Percentiles rank a stretch among this genome's conserved stretches.
Conservation (phyloP, 2,113 vertebrate genomes). For the Cercocebus atys region DNA sequence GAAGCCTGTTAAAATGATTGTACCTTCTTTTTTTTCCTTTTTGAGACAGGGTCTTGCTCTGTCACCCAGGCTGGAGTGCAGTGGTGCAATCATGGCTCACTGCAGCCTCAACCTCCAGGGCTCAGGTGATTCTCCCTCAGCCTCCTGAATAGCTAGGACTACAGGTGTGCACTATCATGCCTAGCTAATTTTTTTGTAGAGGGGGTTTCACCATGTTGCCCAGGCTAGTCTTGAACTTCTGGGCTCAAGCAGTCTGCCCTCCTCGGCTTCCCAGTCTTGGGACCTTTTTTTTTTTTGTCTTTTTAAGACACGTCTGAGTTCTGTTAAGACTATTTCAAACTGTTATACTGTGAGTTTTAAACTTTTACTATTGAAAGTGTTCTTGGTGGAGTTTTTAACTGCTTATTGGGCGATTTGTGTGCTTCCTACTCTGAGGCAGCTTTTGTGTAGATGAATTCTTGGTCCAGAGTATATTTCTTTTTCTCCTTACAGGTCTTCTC, state of each 20-base stretch:
- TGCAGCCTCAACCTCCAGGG: too few relatives aligned
- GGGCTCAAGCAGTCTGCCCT: too few relatives aligned
- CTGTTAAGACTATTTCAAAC: conserved; percentile 37
- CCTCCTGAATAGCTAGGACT: too few relatives aligned
- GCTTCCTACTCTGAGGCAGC: not conserved
- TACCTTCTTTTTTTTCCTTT: not conserved
- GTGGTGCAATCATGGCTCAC: too few relatives aligned
- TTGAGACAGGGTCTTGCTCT: not conserved
- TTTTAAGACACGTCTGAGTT: not conserved
- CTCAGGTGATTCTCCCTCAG: too few relatives aligned
- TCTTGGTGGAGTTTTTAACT: conserved; percentile 46
- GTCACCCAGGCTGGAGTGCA: too few relatives aligned
- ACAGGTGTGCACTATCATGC: too few relatives aligned
- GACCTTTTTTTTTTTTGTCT: not conserved
- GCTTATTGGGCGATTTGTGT: not conserved
- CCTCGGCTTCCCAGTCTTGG: too few relatives aligned
- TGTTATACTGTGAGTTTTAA: conserved; percentile 23
- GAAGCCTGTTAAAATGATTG: conserved; percentile 35
- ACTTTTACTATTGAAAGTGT: not conserved
- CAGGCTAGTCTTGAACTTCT: too few relatives aligned
- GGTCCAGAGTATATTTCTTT: not conserved
- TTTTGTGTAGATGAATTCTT: conserved; percentile 2
- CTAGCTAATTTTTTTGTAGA: too few relatives aligned
- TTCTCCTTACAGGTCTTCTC: not conserved
- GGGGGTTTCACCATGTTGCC: too few relatives aligned